These are phyloP conservation scores for Xyrauchen texanus DNA, from an alignment of 2,113 vertebrate genomes.

Conservation along the genomic window DNA sequence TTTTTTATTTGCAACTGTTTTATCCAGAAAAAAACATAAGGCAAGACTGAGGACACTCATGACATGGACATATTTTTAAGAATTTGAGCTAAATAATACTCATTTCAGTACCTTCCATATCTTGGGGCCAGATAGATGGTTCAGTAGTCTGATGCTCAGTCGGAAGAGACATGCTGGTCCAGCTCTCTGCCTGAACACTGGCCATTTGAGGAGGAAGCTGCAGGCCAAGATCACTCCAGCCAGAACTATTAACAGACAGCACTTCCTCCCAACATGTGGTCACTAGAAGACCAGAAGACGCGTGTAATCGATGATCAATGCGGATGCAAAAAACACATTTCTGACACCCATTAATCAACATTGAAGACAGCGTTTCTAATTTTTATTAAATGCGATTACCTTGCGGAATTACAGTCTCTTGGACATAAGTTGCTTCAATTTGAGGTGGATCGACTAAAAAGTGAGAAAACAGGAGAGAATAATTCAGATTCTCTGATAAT, in stretches of 20 bases:
- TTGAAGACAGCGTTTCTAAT: not conserved
- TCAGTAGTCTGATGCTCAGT: constrained; percentile 17
- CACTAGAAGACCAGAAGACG: not conserved
- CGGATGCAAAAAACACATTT: not conserved
- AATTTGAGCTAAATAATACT: not conserved
- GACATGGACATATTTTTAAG: no score
- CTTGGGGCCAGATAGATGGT: constrained; percentile 37
- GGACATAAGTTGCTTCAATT: not conserved
- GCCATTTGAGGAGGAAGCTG: constrained; percentile 19
- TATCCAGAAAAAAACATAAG: no score
- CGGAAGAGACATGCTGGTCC: constrained; percentile 35
- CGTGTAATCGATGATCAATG: not conserved
- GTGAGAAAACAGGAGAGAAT: not conserved
- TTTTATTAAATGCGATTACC: not conserved
- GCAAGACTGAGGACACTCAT: no score
- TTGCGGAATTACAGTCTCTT: not conserved
- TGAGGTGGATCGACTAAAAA: not conserved
- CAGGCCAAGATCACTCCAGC: constrained; percentile 37
- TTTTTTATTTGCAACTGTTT: no score
- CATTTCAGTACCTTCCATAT: constrained; percentile 50
- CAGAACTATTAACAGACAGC: constrained; percentile 18
- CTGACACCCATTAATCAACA: not conserved
- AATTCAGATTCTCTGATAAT: no score
- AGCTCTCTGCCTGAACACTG: constrained; percentile 25
- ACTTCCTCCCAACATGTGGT: constrained; percentile 34